phyloP scores from a whole-genome alignment of 2,113 vertebrate species.

The Tricholaema leucomelas region DNA sequence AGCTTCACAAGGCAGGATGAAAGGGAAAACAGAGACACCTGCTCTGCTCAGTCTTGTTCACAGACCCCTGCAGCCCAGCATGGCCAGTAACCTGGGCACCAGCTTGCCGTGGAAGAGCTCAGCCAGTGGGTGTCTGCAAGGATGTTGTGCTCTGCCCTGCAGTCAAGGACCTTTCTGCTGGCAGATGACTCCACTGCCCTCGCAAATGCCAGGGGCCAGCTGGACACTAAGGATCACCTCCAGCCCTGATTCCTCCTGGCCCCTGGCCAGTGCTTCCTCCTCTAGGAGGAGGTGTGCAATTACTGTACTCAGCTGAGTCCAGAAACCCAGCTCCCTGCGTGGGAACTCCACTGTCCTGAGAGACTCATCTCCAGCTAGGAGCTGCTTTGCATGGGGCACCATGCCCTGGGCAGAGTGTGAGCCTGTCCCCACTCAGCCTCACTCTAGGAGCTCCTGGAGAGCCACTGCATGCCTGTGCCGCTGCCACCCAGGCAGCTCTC shows the following conservation, averaged over 20 bases:
- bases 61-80: neutral
- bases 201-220: neutral
- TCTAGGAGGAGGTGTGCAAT: neutral
- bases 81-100: rapidly evolving
- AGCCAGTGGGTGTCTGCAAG: neutral
- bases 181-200: neutral
- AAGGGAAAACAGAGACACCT: neutral
- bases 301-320: neutral
- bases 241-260: neutral
- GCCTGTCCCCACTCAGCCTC: rapidly evolving
- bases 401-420: rapidly evolving
- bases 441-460: neutral
- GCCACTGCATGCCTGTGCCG: rapidly evolving
- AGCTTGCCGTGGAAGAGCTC: rapidly evolving
- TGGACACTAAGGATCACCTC: neutral
- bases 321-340: neutral
- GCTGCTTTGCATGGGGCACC: neutral
- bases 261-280: rapidly evolving
- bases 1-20: neutral
- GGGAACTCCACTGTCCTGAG: rapidly evolving
- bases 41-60: neutral
- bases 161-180: neutral
- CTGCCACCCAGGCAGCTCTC: neutral
- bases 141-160: rapidly evolving
- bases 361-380: neutral